A percentile compares a stretch with the other conserved stretches of the same genome.
Evolutionary conservation across 2,888 invertebrate species (phyloP).

Genomic region (Brachylomia viminalis): DNA sequence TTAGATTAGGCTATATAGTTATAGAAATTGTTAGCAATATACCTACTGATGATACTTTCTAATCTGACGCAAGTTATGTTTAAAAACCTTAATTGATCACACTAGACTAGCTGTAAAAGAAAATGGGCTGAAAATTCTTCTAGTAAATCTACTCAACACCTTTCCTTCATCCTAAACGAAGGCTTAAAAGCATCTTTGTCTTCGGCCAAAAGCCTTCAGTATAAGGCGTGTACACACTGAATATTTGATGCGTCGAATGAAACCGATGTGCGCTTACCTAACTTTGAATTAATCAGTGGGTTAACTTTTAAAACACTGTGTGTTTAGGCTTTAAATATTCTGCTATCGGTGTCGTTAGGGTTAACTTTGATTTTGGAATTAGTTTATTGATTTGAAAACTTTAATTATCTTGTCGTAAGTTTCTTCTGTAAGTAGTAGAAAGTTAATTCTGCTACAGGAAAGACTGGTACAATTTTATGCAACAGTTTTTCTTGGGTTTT

Average conservation of each 20-base stretch:
- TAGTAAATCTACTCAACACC: constrained; percentile 66
- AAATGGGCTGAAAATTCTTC: not conserved
- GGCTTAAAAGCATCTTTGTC: constrained; percentile 90
- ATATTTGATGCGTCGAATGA: constrained; percentile 83
- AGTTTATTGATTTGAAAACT: constrained; percentile 36
- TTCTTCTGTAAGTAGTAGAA: not conserved
- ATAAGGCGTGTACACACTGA: constrained; percentile 84
- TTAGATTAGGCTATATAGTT: not conserved
- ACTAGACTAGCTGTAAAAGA: not conserved
- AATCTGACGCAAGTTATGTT: not conserved
- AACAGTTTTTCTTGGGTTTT: not conserved
- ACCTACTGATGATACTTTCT: not conserved
- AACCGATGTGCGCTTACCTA: constrained; percentile 74
- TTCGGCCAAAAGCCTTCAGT: constrained; percentile 85
- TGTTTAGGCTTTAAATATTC: constrained; percentile 56
- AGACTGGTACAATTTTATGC: not conserved
- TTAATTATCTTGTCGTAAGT: not conserved
- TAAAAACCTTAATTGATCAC: not conserved
- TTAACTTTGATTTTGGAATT: constrained; percentile 55
- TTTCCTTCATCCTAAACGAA: constrained; percentile 70
- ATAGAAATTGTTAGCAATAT: not conserved
- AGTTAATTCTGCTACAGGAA: not conserved
- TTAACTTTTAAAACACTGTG: constrained; percentile 64
- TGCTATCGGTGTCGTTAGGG: constrained; percentile 57
- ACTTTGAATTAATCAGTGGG: constrained; percentile 80